Conservation (phyloP, 2,113 vertebrate genomes). For the Pelmatolapia mariae region DNA sequence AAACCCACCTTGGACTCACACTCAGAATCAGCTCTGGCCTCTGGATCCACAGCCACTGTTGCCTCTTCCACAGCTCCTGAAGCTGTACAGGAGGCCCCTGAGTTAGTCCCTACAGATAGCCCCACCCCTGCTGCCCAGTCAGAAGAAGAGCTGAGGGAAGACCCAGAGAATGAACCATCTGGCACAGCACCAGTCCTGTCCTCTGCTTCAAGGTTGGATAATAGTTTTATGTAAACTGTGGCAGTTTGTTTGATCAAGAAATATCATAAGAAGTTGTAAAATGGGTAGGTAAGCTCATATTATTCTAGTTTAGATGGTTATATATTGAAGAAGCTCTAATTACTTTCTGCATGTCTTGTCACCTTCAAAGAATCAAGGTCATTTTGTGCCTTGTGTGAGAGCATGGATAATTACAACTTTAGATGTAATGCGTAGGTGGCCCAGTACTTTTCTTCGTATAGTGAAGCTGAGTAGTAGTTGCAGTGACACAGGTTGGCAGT, state of each 20-base stretch:
- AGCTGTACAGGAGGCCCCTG: not conserved
- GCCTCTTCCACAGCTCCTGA: not conserved
- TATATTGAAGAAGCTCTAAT: not conserved
- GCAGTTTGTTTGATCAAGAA: not conserved
- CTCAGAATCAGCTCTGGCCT: not conserved
- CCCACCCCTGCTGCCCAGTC: not conserved
- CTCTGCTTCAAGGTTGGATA: constrained; percentile 57
- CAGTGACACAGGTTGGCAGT: too few species aligned
- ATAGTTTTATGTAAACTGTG: not conserved
- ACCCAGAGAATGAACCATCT: constrained; percentile 22
- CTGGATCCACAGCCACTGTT: not conserved
- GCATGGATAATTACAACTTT: not conserved
- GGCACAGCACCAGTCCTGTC: constrained; percentile 24
- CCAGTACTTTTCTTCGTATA: not conserved
- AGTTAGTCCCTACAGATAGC: not conserved
- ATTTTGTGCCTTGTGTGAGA: not conserved
- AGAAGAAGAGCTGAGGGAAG: constrained; percentile 42
- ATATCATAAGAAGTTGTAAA: not conserved
- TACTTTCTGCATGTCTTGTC: not conserved
- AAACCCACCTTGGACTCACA: not conserved
- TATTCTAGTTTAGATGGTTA: not conserved
- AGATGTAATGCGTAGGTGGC: not conserved
- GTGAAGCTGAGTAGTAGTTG: not conserved
- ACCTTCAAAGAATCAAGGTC: not conserved
- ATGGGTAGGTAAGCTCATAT: not conserved